A percentile compares a stretch with the other conserved stretches of the same genome.
phyloP scores from a whole-genome alignment of 2,888 invertebrate genomes.

The Sinhomidia bicolor region DNA sequence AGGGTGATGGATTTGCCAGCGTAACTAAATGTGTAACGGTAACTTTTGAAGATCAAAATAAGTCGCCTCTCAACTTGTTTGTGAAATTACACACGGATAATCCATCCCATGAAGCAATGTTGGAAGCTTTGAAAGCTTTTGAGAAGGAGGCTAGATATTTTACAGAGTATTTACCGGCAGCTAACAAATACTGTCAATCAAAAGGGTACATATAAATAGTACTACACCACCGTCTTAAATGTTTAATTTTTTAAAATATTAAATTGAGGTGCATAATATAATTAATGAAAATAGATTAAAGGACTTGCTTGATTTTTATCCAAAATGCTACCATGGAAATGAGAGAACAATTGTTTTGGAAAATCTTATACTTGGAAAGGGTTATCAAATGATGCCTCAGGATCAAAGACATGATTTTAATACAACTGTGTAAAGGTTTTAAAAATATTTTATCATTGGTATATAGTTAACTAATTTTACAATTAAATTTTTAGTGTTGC shows the following conservation, averaged over 20 bases:
- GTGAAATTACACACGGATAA: neutral
- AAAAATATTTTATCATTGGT: neutral
- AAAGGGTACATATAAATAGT: slow-evolving; percentile 33
- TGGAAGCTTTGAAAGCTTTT: neutral
- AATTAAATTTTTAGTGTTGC: neutral
- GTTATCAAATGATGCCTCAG: neutral
- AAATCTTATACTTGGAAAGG: neutral
- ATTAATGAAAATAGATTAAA: neutral
- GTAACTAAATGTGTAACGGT: neutral
- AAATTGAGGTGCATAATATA: too few relatives aligned
- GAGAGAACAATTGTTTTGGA: neutral
- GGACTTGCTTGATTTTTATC: slow-evolving; percentile 30
- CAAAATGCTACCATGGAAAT: slow-evolving; percentile 70
- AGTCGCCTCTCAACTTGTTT: slow-evolving; percentile 14
- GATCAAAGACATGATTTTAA: neutral
- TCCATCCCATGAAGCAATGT: neutral
- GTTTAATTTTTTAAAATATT: too few relatives aligned
- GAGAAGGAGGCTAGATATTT: slow-evolving; percentile 12
- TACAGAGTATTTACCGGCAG: neutral
- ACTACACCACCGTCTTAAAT: too few relatives aligned
- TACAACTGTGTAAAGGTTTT: neutral
- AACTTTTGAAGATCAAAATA: neutral
- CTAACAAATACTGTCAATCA: neutral
- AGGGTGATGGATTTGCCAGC: neutral
- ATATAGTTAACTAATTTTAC: neutral